These are phyloP conservation scores for Macrophya annulata DNA, from an alignment of 2,888 invertebrate genomes.

Conservation along the genomic window DNA sequence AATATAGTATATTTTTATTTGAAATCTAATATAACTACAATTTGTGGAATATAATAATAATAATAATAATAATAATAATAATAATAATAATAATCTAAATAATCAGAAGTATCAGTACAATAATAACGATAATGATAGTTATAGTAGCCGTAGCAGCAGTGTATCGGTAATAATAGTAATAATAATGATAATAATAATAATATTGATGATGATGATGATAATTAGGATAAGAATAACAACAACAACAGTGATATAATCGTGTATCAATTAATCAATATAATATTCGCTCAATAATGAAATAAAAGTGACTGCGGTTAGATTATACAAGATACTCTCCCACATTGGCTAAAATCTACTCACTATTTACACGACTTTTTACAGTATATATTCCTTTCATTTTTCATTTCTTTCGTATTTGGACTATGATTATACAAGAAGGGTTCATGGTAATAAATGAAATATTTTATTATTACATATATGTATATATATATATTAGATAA, in stretches of 20 bases:
- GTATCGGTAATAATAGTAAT: slow-evolving; percentile 41
- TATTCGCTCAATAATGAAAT: slow-evolving; percentile 58
- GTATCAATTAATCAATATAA: neutral
- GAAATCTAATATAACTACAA: slow-evolving; percentile 48
- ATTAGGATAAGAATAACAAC: slow-evolving; percentile 54
- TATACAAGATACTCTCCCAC: slow-evolving; percentile 60
- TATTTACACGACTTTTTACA: slow-evolving; percentile 75
- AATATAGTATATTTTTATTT: slow-evolving; percentile 69
- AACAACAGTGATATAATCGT: slow-evolving; percentile 47
- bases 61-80: slow-evolving; percentile 32
- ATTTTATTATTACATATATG: neutral
- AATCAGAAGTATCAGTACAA: slow-evolving; percentile 47
- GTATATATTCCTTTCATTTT: slow-evolving; percentile 60
- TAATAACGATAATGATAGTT: neutral
- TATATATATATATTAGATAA: neutral
- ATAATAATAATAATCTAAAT: slow-evolving; percentile 43
- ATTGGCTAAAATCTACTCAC: slow-evolving; percentile 56
- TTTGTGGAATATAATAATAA: slow-evolving; percentile 60
- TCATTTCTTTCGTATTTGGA: neutral
- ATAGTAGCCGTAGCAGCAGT: neutral
- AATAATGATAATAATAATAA: slow-evolving; percentile 49
- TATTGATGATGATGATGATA: slow-evolving; percentile 24
- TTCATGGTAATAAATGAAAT: neutral
- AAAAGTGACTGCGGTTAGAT: slow-evolving; percentile 60
- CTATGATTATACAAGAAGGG: neutral